Base-by-base conservation (phyloP, 2,888 invertebrate species). In the Steromphala cineraria region DNA sequence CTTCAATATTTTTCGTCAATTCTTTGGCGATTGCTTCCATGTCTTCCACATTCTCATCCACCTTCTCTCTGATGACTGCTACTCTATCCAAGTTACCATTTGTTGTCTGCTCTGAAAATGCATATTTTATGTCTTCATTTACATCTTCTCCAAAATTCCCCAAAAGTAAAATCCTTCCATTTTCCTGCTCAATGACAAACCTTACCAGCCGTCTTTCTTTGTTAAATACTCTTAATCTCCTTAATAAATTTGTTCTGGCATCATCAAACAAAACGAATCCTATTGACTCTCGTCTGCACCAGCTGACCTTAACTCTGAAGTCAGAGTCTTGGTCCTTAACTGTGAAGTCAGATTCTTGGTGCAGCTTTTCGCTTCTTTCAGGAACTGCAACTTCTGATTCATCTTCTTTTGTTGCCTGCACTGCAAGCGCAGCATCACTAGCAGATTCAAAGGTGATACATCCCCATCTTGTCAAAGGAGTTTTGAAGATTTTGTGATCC, bases 251-350 rank as follows among this genome's bases (percentile, higher is more conserved):
- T 62, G 84, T 87, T 8, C 81, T 81, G n/a, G 76, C 76, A 21
- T 88, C 77, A 17, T 78, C 67, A 17, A 89, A 87, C 81, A 86
- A 90, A 0, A 87, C 89, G 80, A 83, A 81, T 19, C 88, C 89
- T 78, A 82, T 86, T 0, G 85, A 80, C 55, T 76, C 81, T 74
- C 91, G 79, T 67, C 91, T 81, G 24, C 83, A 85, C 89, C 89
- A 90, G 13, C 82, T 83, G 8, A 91, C 24, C 36, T 83, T 84
- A 8, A 89, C 80, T 36, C 86, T 86, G 78, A 87, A 89, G 21
- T 74, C 46, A n/a, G 55, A 75, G 1, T 80, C 79, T 46, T 76
- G n/a, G n/a, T n/a, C n/a, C n/a, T n/a, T n/a, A n/a, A n/a, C n/a
- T n/a, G n/a, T n/a, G n/a, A n/a, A n/a, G n/a, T n/a, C n/a, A n/a